phyloP scores from a whole-genome alignment of 2,797 vertebrate species.

The Darevskia mixta region DNA sequence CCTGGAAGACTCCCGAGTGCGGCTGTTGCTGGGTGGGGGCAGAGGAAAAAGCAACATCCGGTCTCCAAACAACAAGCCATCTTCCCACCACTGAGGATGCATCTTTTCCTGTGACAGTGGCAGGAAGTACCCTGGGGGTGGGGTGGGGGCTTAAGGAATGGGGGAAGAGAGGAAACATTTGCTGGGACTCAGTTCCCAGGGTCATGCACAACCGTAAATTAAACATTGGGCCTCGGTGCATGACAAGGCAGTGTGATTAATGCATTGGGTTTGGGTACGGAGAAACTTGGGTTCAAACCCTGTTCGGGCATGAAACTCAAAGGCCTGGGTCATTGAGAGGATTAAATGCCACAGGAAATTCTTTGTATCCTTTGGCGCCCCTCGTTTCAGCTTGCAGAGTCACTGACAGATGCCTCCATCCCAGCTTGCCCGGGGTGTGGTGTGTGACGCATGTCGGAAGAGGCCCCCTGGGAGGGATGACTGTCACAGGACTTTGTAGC shows the following conservation, averaged over 20 bases:
- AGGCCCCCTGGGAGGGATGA: background rate
- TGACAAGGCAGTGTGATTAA: no score
- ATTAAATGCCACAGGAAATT: background rate
- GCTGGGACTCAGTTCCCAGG: background rate
- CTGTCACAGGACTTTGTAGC: background rate
- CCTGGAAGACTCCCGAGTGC: background rate
- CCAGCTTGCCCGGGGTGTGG: background rate
- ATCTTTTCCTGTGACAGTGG: background rate
- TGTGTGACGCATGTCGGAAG: background rate
- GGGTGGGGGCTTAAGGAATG: no score
- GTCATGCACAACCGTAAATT: no score
- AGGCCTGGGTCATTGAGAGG: background rate
- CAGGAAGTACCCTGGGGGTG: background rate
- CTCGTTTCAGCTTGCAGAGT: background rate
- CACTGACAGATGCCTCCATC: background rate
- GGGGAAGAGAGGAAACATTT: background rate
- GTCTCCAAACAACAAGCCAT: background rate
- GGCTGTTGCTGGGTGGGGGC: constrained; percentile 38
- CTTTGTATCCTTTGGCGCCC: no score
- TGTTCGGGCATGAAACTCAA: no score
- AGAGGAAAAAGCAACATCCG: constrained; percentile 15
- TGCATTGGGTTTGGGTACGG: background rate
- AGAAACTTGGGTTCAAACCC: background rate
- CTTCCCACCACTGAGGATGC: background rate
- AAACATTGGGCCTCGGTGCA: background rate